Evolutionary conservation across 2,797 vertebrate genomes (phyloP).

Genomic region (Lacerta bilineata): DNA sequence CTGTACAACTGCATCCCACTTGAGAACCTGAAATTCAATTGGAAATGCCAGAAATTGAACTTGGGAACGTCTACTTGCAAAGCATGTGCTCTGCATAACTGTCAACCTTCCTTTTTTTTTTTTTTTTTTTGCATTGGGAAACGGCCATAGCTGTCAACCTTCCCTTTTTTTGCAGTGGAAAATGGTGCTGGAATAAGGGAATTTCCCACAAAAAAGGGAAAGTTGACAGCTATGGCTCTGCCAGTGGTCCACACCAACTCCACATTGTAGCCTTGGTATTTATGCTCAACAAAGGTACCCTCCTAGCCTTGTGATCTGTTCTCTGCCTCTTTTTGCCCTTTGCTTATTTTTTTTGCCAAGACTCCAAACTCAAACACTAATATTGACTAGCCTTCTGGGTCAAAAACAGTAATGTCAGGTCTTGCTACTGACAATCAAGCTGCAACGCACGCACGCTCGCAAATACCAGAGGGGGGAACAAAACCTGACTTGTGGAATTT

Average conservation of each 20-base stretch:
- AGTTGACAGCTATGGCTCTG: too few species aligned
- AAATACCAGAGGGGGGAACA: not conserved
- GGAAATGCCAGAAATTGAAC: not conserved
- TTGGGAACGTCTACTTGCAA: too few species aligned
- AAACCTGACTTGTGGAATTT: not conserved
- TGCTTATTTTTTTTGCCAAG: not conserved
- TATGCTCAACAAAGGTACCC: not conserved
- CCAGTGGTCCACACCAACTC: not conserved
- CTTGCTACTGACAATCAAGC: not conserved
- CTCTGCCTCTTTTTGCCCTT: not conserved
- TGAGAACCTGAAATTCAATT: too few species aligned
- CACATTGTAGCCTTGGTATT: not conserved
- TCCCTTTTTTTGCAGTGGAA: too few species aligned
- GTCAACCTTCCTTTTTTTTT: too few species aligned
- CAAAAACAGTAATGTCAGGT: slow-evolving; percentile 13
- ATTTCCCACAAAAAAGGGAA: too few species aligned
- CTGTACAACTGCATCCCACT: too few species aligned
- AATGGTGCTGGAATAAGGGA: too few species aligned
- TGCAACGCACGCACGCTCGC: not conserved
- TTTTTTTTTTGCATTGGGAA: too few species aligned
- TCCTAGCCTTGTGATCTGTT: not conserved
- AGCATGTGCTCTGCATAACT: too few species aligned
- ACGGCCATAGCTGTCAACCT: too few species aligned
- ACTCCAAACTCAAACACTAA: slow-evolving; percentile 7
- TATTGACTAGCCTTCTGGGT: slow-evolving; percentile 18